phyloP scores from a whole-genome alignment of 2,797 vertebrate species.

The Rhabdomys pumilio region DNA sequence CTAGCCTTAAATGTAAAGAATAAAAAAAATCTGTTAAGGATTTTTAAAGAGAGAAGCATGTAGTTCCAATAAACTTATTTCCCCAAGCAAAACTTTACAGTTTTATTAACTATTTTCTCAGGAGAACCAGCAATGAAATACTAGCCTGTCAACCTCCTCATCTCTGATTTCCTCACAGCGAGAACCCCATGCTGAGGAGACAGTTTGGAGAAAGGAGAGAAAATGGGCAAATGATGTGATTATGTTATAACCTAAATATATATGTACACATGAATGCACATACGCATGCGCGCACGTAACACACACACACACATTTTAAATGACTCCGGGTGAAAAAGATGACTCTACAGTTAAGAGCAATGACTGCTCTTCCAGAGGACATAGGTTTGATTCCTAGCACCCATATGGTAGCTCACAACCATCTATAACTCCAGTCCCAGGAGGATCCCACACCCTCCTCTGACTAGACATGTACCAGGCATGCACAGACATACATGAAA shows the following conservation, averaged over 20 bases:
- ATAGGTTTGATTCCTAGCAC: neutral
- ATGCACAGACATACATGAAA: neutral
- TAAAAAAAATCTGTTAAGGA: neutral
- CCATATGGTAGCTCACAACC: neutral
- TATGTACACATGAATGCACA: neutral
- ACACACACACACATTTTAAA: neutral
- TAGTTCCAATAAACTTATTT: neutral
- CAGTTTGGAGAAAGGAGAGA: neutral
- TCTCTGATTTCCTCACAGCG: neutral
- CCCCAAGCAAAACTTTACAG: neutral
- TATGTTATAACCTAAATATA: neutral
- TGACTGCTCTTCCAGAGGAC: neutral
- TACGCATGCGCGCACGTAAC: too few species aligned
- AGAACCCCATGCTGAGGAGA: too few species aligned
- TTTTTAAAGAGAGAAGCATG: neutral
- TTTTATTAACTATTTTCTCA: neutral
- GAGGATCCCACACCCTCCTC: neutral
- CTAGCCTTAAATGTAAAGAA: neutral
- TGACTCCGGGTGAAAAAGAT: neutral
- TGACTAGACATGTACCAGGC: neutral
- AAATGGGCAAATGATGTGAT: neutral
- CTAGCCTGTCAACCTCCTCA: neutral
- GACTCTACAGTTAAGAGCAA: neutral
- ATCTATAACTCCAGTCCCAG: neutral
- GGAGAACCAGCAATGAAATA: constrained; percentile 9